phyloP scores from a whole-genome alignment of 2,797 vertebrate genomes.

The Myotis myotis region DNA sequence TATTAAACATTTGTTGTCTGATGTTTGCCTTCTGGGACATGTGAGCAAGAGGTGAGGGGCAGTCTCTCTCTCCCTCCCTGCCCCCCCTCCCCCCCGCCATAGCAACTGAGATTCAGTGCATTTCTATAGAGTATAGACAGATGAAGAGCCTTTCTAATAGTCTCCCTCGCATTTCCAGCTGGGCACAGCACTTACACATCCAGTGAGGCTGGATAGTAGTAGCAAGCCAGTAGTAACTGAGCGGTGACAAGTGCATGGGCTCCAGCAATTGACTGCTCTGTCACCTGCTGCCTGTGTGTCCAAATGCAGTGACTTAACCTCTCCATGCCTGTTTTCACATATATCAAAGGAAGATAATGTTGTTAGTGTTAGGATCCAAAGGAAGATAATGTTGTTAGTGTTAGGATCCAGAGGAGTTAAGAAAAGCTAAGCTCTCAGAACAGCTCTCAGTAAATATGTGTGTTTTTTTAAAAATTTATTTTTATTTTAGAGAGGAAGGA shows the following conservation, averaged over 20 bases:
- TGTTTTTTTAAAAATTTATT: no score
- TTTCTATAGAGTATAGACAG: neutral
- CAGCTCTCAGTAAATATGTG: neutral
- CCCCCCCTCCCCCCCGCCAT: rapidly evolving
- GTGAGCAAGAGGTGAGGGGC: neutral
- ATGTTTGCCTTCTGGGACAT: neutral
- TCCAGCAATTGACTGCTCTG: neutral
- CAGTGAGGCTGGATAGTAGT: neutral
- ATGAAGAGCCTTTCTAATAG: neutral
- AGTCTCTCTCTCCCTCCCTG: neutral
- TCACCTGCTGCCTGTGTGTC: neutral
- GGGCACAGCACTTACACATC: neutral
- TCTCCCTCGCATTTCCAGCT: neutral
- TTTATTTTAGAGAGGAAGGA: no score
- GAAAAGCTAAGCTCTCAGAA: neutral
- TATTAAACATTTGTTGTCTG: neutral
- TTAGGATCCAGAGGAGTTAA: neutral
- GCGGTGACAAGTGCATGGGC: neutral
- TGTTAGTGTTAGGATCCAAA: neutral
- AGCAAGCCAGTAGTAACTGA: neutral
- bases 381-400: neutral
- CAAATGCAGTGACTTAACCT: neutral
- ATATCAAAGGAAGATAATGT: neutral
- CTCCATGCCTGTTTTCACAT: neutral
- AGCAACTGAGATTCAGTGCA: neutral